Evolutionary conservation across 2,888 invertebrate genomes (phyloP).

Genomic region (Drosophila silvestris): DNA sequence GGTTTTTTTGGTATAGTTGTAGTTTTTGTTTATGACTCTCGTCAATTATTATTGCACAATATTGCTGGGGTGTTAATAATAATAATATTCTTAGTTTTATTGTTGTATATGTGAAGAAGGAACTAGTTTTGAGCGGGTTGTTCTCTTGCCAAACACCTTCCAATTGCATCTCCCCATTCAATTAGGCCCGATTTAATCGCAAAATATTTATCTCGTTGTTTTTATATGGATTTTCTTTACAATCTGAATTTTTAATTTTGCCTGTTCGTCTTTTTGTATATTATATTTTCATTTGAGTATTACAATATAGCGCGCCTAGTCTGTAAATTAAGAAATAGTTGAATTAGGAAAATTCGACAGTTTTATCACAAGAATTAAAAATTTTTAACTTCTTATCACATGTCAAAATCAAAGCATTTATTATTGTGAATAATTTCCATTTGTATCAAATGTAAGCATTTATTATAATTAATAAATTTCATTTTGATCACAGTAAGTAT

Average conservation of each 20-base stretch:
- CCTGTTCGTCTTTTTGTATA: neutral
- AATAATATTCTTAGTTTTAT: conserved; percentile 30
- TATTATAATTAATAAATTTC: neutral
- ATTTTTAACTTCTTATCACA: neutral
- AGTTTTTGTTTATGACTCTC: neutral
- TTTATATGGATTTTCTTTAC: neutral
- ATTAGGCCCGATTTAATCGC: conserved; percentile 11
- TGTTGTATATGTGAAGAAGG: conserved; percentile 61
- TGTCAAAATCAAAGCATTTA: no score
- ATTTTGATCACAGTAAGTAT: neutral
- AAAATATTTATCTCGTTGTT: conserved; percentile 6
- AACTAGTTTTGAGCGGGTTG: conserved; percentile 65
- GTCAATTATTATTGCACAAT: conserved; percentile 2
- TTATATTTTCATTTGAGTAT: neutral
- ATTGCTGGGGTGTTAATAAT: neutral
- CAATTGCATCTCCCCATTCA: conserved; percentile 63
- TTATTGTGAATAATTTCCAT: no score
- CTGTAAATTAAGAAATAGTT: neutral
- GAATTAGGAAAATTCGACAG: neutral
- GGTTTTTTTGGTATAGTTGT: neutral
- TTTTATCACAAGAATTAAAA: neutral
- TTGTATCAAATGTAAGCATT: neutral
- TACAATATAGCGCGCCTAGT: neutral
- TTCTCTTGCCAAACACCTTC: conserved; percentile 37
- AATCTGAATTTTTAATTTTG: neutral